These are phyloP conservation scores for Papilio polyxenes DNA, from an alignment of 1,140 invertebrate species.

Conservation along the genomic window DNA sequence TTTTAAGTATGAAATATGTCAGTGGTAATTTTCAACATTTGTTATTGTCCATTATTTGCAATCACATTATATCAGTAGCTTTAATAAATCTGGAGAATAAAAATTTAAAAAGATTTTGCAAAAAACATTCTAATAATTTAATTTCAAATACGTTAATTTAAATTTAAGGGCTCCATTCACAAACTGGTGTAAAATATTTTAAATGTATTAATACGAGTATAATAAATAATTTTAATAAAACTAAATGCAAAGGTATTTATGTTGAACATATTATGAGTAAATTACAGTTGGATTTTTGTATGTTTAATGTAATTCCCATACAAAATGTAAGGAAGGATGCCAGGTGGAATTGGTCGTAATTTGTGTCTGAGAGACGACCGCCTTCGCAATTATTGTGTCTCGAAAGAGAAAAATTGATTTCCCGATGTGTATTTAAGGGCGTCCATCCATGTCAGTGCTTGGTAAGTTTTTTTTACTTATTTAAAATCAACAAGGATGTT, in stretches of 20 bases:
- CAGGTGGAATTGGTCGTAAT: constrained; percentile 72
- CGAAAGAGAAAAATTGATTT: constrained; percentile 73
- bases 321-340: constrained; percentile 17
- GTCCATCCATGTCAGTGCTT: constrained; percentile 1
- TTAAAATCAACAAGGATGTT: background rate
- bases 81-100: too few relatives aligned
- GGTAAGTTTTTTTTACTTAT: background rate
- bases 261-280: background rate
- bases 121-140: too few relatives aligned
- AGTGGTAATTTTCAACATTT: constrained; percentile 41
- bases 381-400: constrained; percentile 67
- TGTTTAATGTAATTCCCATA: constrained; percentile 16
- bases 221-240: background rate
- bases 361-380: constrained; percentile 54
- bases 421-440: constrained; percentile 70
- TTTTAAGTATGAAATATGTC: constrained; percentile 41
- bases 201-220: too few relatives aligned
- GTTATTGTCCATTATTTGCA: constrained; percentile 34
- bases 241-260: background rate
- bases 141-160: too few relatives aligned
- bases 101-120: too few relatives aligned
- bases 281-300: constrained; percentile 16
- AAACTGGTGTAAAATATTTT: too few relatives aligned
- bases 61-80: too few relatives aligned
- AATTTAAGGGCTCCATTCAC: too few relatives aligned